These are phyloP conservation scores for Spermophilus dauricus DNA, from an alignment of 2,113 vertebrate genomes.

Conservation along the genomic window DNA sequence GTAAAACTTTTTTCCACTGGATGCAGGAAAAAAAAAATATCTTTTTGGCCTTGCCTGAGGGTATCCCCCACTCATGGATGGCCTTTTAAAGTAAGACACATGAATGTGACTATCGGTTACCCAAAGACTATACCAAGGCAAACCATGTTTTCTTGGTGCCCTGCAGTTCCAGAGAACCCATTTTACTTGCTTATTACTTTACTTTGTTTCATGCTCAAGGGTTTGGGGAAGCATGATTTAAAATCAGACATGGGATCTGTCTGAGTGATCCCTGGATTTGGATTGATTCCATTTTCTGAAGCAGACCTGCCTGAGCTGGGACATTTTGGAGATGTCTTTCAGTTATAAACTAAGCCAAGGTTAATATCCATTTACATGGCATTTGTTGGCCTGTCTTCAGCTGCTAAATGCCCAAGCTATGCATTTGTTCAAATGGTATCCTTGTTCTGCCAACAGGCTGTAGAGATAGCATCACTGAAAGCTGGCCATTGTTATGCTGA, in stretches of 20 bases:
- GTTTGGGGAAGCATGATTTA: not conserved
- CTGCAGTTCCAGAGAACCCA: not conserved
- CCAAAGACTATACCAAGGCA: not conserved
- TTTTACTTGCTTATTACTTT: not conserved
- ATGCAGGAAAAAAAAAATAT: not conserved
- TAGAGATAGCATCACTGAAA: not conserved
- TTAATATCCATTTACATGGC: not conserved
- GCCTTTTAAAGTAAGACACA: not conserved
- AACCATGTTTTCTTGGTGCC: not conserved
- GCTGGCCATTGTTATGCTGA: not conserved
- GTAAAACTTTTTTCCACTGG: not conserved
- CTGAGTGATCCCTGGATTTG: not conserved
- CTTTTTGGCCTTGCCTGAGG: not conserved
- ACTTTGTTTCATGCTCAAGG: not conserved
- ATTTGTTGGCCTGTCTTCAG: constrained; percentile 39
- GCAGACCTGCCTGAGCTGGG: not conserved
- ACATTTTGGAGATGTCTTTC: not conserved
- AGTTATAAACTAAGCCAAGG: not conserved
- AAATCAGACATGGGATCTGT: not conserved
- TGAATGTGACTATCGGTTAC: not conserved
- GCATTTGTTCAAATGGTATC: not conserved
- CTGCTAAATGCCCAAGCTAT: not conserved
- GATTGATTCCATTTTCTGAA: not conserved
- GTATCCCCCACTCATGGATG: not conserved
- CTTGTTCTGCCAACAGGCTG: not conserved